Evolutionary conservation across 2,113 vertebrate species (phyloP).

Genomic region (Porphyrio hochstetteri): DNA sequence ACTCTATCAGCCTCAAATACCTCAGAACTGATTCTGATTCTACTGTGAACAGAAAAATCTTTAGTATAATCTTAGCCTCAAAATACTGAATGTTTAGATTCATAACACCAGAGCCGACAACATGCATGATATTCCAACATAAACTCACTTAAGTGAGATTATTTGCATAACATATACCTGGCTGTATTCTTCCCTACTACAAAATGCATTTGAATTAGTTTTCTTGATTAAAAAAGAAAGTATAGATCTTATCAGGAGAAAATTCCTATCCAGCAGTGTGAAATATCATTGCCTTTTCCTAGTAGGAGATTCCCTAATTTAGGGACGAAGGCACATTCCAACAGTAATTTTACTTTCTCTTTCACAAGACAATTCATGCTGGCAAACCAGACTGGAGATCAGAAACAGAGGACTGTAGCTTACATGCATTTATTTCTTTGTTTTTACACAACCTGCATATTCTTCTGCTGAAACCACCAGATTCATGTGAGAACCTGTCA

Average conservation of each 20-base stretch:
- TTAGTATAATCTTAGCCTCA: background rate
- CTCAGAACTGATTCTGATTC: background rate
- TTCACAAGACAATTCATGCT: background rate
- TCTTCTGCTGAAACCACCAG: background rate
- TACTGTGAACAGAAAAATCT: background rate
- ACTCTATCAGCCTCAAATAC: background rate
- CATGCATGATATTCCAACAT: background rate
- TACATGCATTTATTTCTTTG: background rate
- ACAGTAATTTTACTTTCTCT: background rate
- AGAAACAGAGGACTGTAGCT: background rate
- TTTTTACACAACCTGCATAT: fast-evolving
- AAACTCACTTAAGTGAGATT: background rate
- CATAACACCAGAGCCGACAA: background rate
- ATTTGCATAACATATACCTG: background rate
- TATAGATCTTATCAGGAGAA: background rate
- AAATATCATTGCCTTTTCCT: background rate
- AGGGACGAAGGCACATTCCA: background rate
- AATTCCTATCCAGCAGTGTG: background rate
- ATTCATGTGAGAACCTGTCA: background rate
- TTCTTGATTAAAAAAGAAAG: background rate
- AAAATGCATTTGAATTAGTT: background rate
- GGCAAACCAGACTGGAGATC: background rate
- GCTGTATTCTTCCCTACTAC: background rate
- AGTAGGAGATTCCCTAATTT: fast-evolving
- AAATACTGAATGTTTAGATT: background rate